These are phyloP conservation scores for Aplocera efformata DNA, from an alignment of 2,888 invertebrate species.

Conservation along the genomic window DNA sequence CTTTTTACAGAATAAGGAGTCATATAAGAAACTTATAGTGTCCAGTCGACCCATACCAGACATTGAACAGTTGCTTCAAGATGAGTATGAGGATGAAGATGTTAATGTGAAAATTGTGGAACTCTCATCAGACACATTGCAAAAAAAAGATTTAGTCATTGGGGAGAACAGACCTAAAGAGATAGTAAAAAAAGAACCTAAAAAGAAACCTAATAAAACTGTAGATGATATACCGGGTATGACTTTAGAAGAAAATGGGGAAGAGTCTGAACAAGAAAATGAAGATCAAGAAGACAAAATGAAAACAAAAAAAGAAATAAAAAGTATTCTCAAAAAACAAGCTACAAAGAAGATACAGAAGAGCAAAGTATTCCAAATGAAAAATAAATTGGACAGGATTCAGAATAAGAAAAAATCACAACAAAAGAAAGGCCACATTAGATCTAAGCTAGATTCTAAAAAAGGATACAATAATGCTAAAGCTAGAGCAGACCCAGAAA, in stretches of 20 bases:
- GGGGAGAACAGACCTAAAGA: constrained; percentile 83
- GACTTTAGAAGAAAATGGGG: constrained; percentile 55
- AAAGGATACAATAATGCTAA: constrained; percentile 43
- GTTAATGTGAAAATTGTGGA: constrained; percentile 90
- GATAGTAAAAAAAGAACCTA: constrained; percentile 31
- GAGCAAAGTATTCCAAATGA: constrained; percentile 88
- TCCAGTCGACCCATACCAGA: constrained; percentile 86
- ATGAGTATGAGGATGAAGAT: constrained; percentile 88
- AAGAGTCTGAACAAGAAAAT: constrained; percentile 46
- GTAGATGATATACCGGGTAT: constrained; percentile 56
- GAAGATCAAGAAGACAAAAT: constrained; percentile 50
- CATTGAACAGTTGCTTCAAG: constrained; percentile 83
- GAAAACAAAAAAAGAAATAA: constrained; percentile 84
- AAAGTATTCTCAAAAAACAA: constrained; percentile 84
- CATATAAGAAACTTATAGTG: constrained; percentile 86
- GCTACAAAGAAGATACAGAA: constrained; percentile 87
- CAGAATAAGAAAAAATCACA: constrained; percentile 85
- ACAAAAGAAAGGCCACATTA: constrained; percentile 58
- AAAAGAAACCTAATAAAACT: constrained; percentile 38
- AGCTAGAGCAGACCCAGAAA: constrained; percentile 38
- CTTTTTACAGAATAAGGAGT: constrained; percentile 80
- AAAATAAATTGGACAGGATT: constrained; percentile 84
- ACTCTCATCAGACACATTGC: constrained; percentile 84
- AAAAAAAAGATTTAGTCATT: constrained; percentile 86
- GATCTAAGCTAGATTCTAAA: constrained; percentile 37